Base-by-base conservation (phyloP, 2,797 vertebrate genomes). In the Leptatherina wallacei region DNA sequence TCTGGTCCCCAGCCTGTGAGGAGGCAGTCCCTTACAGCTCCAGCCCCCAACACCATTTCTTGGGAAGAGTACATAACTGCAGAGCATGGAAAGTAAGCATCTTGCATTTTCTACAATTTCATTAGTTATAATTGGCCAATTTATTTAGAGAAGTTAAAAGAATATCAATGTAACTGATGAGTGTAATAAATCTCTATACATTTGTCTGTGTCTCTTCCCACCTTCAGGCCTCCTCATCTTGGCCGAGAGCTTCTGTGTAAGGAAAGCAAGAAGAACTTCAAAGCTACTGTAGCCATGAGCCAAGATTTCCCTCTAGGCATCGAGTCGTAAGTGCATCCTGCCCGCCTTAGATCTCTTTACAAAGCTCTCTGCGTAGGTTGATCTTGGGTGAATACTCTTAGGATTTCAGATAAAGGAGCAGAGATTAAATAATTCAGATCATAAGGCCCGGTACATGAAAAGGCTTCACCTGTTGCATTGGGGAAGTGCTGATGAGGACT, bases 251-350 rank as follows among this genome's bases (percentile, higher is more conserved):
- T 97, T 38, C 92, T 97, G 78, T 98, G 97, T 89, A 99, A 99
- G 90, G 97, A 98, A 80, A 98, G 95, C 93, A 97, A 97, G 93
- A 99, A 98, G 92, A 97, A 96, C 56, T 99, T 99, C 92, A 99
- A 98, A 94, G 97, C 97, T 71, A 98, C 96, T 0, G 96, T 98
- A 90, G 97, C 97, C 82, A 98, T 98, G 97, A 98, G 97, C 94
- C 97, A 97, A 92, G 97, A 98, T 68, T 99, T 98, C 83, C 97
- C 97, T 77, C 89, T 98, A 66, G 95, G 96, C 86, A 97, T 98
- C 0, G 96, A 98, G 90, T 97, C 95, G 97, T 99, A 94, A 96
- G 97, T 95, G 69, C 77, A 83, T 57, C 69, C 63, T 59, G 64
- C 61, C 69, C 74, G 75, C 75, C 75, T 87, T 16, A 78, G 79